Conservation (phyloP, 92 coral and sea anemone species). For the Hydrozoanthus gracilis region DNA sequence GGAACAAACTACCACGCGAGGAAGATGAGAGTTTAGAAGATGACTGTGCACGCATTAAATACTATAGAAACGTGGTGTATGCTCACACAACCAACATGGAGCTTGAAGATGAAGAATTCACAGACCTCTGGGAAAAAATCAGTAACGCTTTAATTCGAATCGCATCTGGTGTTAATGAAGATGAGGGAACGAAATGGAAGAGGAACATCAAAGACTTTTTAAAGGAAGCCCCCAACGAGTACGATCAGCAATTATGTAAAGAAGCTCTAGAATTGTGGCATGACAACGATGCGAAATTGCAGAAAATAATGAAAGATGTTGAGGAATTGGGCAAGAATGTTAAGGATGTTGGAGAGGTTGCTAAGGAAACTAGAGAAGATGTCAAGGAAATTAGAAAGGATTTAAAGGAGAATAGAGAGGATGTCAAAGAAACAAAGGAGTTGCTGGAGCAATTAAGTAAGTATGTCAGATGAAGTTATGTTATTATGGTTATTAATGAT, state of each 20-base stretch:
- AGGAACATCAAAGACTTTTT: background rate
- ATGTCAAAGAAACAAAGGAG: too few relatives aligned
- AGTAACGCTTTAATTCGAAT: background rate
- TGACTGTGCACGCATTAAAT: background rate
- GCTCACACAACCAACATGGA: constrained; percentile 4
- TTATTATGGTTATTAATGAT: too few relatives aligned
- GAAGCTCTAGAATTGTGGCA: background rate
- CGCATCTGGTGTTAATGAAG: background rate
- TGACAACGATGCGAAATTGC: too few relatives aligned
- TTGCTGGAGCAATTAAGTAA: too few relatives aligned
- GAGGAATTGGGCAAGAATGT: too few relatives aligned
- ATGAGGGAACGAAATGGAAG: constrained; percentile 13
- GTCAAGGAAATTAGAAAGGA: too few relatives aligned
- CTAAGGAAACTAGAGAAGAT: too few relatives aligned
- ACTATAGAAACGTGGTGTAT: background rate
- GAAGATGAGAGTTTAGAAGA: background rate
- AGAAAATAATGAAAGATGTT: too few relatives aligned
- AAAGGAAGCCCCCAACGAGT: background rate
- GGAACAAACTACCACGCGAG: background rate
- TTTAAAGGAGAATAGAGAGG: too few relatives aligned
- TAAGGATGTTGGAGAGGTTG: too few relatives aligned
- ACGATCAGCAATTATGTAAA: background rate
- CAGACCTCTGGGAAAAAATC: constrained; percentile 14
- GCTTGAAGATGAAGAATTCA: background rate
- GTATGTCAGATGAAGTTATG: too few relatives aligned